Conservation (phyloP, 1,140 invertebrate species). For the Drosophila rufa region DNA sequence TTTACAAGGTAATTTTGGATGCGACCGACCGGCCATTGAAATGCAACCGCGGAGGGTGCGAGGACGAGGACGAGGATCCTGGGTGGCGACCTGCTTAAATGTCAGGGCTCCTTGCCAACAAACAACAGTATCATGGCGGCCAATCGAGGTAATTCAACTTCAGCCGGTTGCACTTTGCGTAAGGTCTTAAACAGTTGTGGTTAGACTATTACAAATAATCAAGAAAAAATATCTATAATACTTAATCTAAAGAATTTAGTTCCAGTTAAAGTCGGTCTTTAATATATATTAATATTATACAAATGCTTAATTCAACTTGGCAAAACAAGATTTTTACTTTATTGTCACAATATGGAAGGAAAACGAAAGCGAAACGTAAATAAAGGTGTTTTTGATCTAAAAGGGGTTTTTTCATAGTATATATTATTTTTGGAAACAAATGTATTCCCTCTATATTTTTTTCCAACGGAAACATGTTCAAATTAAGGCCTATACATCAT, state of each 20-base stretch:
- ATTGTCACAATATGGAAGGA: too few relatives aligned
- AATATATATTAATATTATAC: too few relatives aligned
- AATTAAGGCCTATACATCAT: not conserved
- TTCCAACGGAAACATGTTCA: not conserved
- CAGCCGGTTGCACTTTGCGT: slow-evolving; percentile 9
- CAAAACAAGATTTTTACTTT: too few relatives aligned
- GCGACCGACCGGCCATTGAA: slow-evolving; percentile 7
- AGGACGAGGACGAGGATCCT: not conserved
- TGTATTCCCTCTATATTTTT: too few relatives aligned
- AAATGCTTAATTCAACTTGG: too few relatives aligned
- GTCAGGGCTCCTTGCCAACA: slow-evolving; percentile 64
- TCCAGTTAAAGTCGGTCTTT: too few relatives aligned
- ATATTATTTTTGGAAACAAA: not conserved
- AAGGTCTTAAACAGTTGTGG: not conserved
- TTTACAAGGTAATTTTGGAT: slow-evolving; percentile 71
- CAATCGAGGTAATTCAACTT: slow-evolving; percentile 62
- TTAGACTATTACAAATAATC: not conserved
- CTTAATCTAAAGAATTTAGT: too few relatives aligned
- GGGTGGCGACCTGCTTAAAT: slow-evolving; percentile 38
- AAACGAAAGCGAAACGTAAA: too few relatives aligned
- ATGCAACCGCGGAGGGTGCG: slow-evolving; percentile 6
- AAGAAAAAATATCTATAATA: too few relatives aligned
- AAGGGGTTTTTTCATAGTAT: too few relatives aligned
- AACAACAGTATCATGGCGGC: slow-evolving; percentile 39
- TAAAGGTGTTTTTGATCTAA: too few relatives aligned